Evolutionary conservation across 2,797 vertebrate species (phyloP), one percentile per base, ranked within the genome.

Genomic region (Phataginus tetradactyla): DNA sequence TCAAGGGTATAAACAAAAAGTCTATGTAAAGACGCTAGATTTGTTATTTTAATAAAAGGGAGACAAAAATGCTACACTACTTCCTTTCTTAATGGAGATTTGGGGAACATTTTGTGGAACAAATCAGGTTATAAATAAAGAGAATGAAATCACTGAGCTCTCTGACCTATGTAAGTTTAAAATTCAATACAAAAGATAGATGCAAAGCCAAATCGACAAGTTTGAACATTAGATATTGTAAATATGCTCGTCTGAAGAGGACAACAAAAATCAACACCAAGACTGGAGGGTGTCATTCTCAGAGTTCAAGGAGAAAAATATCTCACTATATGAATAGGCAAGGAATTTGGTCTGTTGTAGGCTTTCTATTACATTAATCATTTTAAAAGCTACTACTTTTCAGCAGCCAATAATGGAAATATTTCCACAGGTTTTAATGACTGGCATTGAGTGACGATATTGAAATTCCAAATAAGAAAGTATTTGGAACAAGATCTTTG

Each of bases 1-100:
- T 90, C 32, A 71, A 93, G 72, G 15, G 45, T 69, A 81, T 71
- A 66, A 86, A 83, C 34, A 95, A 91, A 90, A 90, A n/a, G 12
- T 42, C 5, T 59, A 42, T 64, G 4, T 63, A 77, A 94, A 86
- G 61, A 78, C 20, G 89, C 3, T 39, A 45, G 42, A 53, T 17
- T 94, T 85, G n/a, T 49, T 84, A n/a, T 85, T 91, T 96, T 27
- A 95, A 23, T 39, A 74, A 90, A 72, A 66, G 45, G 2, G 15
- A 92, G 96, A 61, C 32, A 75, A 27, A 86, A 92, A 9, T 66
- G 15, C 21, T 37, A 92, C 11, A 29, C 15, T 53, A 29, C 23
- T 77, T 5, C 20, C 8, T 86, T 75, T 68, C 25, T 63, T 71
- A 78, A 90, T 7, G 23, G 9, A 86, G n/a, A 59, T 42, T 69